Evolutionary conservation across 2,888 invertebrate genomes (phyloP).

Genomic region (Xestoiulus laeticollis): DNA sequence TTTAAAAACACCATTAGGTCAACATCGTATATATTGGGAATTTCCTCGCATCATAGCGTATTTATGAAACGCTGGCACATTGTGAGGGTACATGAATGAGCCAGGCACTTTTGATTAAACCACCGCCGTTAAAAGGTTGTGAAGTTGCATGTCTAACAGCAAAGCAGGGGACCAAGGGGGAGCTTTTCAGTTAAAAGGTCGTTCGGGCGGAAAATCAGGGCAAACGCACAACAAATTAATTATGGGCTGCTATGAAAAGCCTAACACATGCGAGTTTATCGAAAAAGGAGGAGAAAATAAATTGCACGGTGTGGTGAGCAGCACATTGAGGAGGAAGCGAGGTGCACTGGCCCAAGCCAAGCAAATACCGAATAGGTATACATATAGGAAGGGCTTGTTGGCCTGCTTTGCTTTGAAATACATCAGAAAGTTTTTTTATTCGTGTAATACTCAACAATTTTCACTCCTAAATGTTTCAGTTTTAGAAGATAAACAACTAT

Average conservation of each 20-base stretch:
- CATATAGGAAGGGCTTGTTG: too few relatives aligned
- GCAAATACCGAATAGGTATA: too few relatives aligned
- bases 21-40: background rate
- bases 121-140: background rate
- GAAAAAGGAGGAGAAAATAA: conserved; percentile 30
- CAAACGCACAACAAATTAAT: conserved; percentile 24
- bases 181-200: background rate
- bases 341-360: background rate
- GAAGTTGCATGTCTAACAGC: background rate
- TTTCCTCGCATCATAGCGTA: background rate
- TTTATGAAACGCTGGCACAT: background rate
- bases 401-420: too few relatives aligned
- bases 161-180: conserved; percentile 21
- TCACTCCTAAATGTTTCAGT: too few relatives aligned
- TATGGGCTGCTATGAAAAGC: conserved; percentile 15
- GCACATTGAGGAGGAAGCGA: background rate
- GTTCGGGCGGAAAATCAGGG: background rate
- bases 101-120: conserved; percentile 21
- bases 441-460: too few relatives aligned
- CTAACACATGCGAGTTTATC: conserved; percentile 10
- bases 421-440: too few relatives aligned
- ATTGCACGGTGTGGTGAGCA: background rate
- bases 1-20: too few relatives aligned
- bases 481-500: too few relatives aligned
- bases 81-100: background rate